phyloP scores from a whole-genome alignment of 2,888 invertebrate species.

The Netelia melanura region DNA sequence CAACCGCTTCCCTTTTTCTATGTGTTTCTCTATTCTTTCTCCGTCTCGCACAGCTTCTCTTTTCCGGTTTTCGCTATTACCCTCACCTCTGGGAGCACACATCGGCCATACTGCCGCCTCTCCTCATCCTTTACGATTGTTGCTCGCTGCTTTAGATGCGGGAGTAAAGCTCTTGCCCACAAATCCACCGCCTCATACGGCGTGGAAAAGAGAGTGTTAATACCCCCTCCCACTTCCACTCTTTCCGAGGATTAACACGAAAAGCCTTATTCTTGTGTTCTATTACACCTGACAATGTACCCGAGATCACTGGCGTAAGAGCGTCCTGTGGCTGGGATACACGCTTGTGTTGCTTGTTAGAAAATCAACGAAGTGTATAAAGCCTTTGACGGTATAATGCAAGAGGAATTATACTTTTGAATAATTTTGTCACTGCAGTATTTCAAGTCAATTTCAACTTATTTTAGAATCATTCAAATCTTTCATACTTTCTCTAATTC shows the following conservation, averaged over 20 bases:
- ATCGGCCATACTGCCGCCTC: conserved; percentile 39
- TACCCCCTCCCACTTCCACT: not conserved
- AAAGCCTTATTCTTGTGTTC: conserved; percentile 82
- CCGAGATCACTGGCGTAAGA: conserved; percentile 75
- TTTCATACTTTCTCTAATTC: too few species aligned
- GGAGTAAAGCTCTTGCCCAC: conserved; percentile 84
- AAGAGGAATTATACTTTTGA: not conserved
- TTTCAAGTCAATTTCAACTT: too few species aligned
- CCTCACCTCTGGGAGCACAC: conserved; percentile 37
- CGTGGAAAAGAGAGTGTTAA: conserved; percentile 63
- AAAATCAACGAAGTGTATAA: conserved; percentile 8
- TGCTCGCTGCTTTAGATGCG: conserved; percentile 53
- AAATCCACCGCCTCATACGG: conserved; percentile 85
- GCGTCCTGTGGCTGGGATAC: conserved; percentile 18
- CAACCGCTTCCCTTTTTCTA: conserved; percentile 70
- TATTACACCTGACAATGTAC: conserved; percentile 82
- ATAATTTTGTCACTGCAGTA: not conserved
- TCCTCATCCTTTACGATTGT: conserved; percentile 62
- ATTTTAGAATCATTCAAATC: too few species aligned
- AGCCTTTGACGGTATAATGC: not conserved
- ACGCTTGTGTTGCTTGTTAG: not conserved
- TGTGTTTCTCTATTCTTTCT: conserved; percentile 41
- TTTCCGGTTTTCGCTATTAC: conserved; percentile 54
- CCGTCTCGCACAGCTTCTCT: conserved; percentile 67
- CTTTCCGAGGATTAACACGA: conserved; percentile 78